phyloP scores from a whole-genome alignment of 2,888 invertebrate genomes.

The Stenodema calcarata region DNA sequence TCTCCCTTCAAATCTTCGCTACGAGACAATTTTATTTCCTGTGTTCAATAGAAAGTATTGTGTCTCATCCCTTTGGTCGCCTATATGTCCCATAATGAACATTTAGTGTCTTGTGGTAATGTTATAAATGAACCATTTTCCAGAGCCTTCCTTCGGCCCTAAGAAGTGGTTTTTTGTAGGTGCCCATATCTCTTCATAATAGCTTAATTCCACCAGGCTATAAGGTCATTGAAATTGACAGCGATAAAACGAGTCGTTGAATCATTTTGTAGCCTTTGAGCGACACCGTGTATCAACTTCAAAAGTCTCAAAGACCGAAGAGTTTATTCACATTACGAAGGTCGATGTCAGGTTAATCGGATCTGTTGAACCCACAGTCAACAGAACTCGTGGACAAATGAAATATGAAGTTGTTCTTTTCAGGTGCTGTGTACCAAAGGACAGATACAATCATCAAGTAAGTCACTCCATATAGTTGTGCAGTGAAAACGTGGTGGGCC shows the following conservation, averaged over 20 bases:
- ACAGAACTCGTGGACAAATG: too few relatives aligned
- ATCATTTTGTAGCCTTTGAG: too few relatives aligned
- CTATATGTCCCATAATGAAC: not conserved
- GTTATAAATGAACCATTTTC: not conserved
- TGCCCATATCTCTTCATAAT: not conserved
- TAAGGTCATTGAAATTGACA: not conserved
- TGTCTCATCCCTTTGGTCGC: not conserved
- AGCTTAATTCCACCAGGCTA: not conserved
- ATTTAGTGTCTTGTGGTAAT: not conserved
- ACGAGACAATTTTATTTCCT: not conserved
- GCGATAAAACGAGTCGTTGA: not conserved
- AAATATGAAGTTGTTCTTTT: too few relatives aligned
- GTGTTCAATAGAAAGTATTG: not conserved
- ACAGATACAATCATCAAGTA: too few relatives aligned
- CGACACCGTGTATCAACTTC: too few relatives aligned
- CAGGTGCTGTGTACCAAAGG: too few relatives aligned
- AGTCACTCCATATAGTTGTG: too few relatives aligned
- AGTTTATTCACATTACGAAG: too few relatives aligned
- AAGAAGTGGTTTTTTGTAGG: not conserved
- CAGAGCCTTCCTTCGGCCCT: not conserved
- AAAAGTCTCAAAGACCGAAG: too few relatives aligned
- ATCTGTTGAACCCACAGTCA: too few relatives aligned
- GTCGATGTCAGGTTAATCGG: too few relatives aligned
- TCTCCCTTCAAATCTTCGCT: not conserved
- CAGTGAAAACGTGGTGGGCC: too few relatives aligned